phyloP scores from a whole-genome alignment of 1,140 invertebrate species.

The Euwallacea similis region DNA sequence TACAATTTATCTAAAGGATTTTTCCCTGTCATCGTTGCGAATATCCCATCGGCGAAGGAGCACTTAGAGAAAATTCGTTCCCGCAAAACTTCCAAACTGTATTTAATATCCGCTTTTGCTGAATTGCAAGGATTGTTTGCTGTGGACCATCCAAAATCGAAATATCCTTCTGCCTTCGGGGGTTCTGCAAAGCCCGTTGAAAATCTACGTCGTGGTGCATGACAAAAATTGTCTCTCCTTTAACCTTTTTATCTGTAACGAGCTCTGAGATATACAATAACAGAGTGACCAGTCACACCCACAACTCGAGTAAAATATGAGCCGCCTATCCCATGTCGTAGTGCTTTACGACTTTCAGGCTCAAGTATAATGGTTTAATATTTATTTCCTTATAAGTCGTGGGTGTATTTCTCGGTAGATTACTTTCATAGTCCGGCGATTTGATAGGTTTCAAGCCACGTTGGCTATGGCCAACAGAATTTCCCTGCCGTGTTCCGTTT shows the following conservation, averaged over 20 bases:
- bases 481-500: too few species aligned
- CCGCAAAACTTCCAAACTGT: constrained; percentile 27
- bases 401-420: neutral
- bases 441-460: neutral
- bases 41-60: constrained; percentile 7
- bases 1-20: constrained; percentile 18
- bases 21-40: constrained; percentile 8
- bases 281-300: constrained; percentile 10
- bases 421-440: neutral
- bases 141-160: constrained; percentile 11
- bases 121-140: constrained; percentile 32
- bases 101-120: constrained; percentile 35
- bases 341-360: constrained; percentile 1
- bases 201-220: too few species aligned
- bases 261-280: neutral
- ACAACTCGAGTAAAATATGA: constrained; percentile 6
- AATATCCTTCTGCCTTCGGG: neutral
- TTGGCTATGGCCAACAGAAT: neutral
- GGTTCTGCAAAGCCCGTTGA: neutral
- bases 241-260: neutral
- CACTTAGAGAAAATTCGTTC: constrained; percentile 31
- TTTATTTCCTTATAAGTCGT: constrained; percentile 15
- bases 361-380: constrained; percentile 13
- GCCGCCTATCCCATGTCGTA: constrained; percentile 4
- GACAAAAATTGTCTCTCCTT: neutral